These are phyloP conservation scores for Tetheella fluctuosa DNA, from an alignment of 2,888 invertebrate species.

Conservation along the genomic window DNA sequence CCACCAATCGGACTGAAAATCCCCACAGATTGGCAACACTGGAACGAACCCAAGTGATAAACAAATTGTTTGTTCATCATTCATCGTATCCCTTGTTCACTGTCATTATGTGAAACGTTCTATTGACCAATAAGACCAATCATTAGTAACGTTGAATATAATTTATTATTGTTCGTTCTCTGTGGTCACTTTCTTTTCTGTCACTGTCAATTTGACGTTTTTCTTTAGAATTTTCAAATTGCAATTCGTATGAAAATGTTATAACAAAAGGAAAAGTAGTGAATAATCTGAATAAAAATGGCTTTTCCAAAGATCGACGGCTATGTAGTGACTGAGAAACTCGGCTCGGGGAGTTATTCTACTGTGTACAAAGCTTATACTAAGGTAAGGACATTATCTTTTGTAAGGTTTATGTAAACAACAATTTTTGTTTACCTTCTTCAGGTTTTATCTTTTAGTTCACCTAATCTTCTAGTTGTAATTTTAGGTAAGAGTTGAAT, in stretches of 20 bases:
- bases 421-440: neutral
- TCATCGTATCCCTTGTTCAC: too few relatives aligned
- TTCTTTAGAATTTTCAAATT: neutral
- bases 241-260: neutral
- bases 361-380: slow-evolving; percentile 92
- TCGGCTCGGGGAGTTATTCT: slow-evolving; percentile 93
- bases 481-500: neutral
- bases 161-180: too few relatives aligned
- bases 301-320: slow-evolving; percentile 86
- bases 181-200: too few relatives aligned
- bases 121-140: too few relatives aligned
- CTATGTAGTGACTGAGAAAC: slow-evolving; percentile 88
- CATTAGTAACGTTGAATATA: too few relatives aligned
- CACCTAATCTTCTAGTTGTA: neutral
- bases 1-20: too few relatives aligned
- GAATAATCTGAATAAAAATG: slow-evolving; percentile 59
- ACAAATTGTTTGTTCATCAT: too few relatives aligned
- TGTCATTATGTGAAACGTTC: too few relatives aligned
- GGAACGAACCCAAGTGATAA: too few relatives aligned
- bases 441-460: neutral
- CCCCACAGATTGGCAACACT: too few relatives aligned
- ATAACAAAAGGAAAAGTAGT: neutral
- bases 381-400: slow-evolving; percentile 71
- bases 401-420: neutral
- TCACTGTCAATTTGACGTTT: neutral